Conservation (phyloP, 30 jellyfish, hydroid and myxozoan genomes). For the Calvadosia cruxmelitensis region DNA sequence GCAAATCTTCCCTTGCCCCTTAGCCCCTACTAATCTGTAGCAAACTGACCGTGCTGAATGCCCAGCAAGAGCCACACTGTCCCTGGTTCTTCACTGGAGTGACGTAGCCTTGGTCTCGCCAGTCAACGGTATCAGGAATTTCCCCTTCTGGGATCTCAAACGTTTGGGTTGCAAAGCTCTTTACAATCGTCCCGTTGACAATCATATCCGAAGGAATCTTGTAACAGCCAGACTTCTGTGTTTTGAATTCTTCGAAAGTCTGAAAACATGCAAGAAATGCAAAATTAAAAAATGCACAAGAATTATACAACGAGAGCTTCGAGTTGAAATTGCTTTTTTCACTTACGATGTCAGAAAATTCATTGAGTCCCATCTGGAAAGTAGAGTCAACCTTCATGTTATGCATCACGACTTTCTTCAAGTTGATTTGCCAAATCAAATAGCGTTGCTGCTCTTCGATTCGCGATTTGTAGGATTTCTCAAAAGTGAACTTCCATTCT, state of each 20-base stretch:
- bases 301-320: no score
- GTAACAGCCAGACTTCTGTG: constrained; percentile 67
- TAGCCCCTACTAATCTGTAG: no score
- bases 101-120: constrained; percentile 89
- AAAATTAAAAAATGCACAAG: no score
- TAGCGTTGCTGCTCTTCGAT: constrained; percentile 54
- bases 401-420: constrained; percentile 39
- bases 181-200: constrained; percentile 13
- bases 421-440: constrained; percentile 55
- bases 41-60: constrained; percentile 79
- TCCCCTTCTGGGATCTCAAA: constrained; percentile 20
- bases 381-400: constrained; percentile 38
- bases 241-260: constrained; percentile 64
- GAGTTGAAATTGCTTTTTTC: no score
- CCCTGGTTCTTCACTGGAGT: constrained; percentile 94
- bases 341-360: constrained; percentile 80
- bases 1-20: no score
- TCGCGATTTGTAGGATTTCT: constrained; percentile 45
- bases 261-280: not conserved
- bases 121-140: constrained; percentile 80
- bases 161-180: constrained; percentile 31
- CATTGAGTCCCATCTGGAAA: constrained; percentile 61
- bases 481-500: constrained; percentile 63
- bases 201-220: constrained; percentile 26
- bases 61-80: constrained; percentile 97